Evolutionary conservation across 2,888 invertebrate genomes (phyloP), one percentile per base, ranked within the genome.

Genomic region (Cenopis cana): DNA sequence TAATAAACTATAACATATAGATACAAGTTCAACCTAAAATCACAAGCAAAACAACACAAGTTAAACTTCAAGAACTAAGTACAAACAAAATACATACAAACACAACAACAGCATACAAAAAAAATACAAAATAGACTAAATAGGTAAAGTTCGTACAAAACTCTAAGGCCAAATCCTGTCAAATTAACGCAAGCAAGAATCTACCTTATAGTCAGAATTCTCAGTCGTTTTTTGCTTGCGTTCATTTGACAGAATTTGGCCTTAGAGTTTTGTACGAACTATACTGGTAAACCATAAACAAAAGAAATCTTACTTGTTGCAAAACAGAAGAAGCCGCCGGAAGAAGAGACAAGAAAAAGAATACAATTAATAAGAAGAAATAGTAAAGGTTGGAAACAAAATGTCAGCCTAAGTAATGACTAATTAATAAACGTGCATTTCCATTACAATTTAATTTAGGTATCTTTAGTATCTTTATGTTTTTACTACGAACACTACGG

Each of bases 291-390:
- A 71, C n/a, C 17, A 36, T 20, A 67, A 29, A 24, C 49, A 61
- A 61, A 71, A 33, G 12, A 49, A 56, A 12, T 33, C 71, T 71
- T 67, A 71, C 71, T 71, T 71, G 69, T 57, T 11, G 66, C n/a
- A 64, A 70, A 55, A 46, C 46, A 61, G 68, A 52, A 71, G 66
- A 71, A 59, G 49, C 71, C 66, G 66, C 71, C 66, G 56, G 49
- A 66, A 67, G 67, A 67, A 67, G 56, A 70, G 36, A 67, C 14
- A 70, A 49, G n/a, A 64, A 66, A 67, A 67, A 67, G 12, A 24
- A 55, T 66, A 66, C 36, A 67, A 67, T 71, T 71, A 71, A 71
- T 67, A 56, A 60, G 46, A 55, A 57, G 46, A 46, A 56, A 56
- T 38, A 64, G 52, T 67, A 36, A 18, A 38, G 9, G 56, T 55